Percentiles rank a stretch among this genome's conserved stretches.
phyloP scores from a whole-genome alignment of 2,113 vertebrate genomes.

The Chlorodrepanis virens region DNA sequence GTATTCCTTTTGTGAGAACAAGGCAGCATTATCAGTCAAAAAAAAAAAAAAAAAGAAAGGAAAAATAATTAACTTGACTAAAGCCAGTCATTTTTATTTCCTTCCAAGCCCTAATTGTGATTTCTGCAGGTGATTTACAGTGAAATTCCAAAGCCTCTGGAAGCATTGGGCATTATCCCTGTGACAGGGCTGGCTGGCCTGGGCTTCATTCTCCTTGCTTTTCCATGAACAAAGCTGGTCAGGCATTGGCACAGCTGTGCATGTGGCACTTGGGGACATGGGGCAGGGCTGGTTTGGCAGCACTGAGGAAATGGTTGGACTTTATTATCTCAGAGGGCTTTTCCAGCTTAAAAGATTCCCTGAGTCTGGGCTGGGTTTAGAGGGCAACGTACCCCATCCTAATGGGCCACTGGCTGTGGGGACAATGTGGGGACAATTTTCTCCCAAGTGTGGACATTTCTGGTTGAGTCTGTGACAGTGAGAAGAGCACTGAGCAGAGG shows the following conservation, averaged over 20 bases:
- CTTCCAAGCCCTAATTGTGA: neutral
- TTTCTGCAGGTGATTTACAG: neutral
- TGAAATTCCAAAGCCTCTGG: neutral
- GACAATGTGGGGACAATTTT: neutral
- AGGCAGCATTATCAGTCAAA: neutral
- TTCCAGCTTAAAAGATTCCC: neutral
- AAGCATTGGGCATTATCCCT: neutral
- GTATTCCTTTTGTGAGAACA: neutral
- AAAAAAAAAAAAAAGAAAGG: neutral
- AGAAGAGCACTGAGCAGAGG: neutral
- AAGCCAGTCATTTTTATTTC: neutral
- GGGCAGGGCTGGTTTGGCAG: neutral
- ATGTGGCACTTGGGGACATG: neutral
- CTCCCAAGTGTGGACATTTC: neutral
- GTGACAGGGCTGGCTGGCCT: neutral
- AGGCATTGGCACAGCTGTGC: neutral
- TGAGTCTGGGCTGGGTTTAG: neutral
- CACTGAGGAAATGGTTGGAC: neutral
- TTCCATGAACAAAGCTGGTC: neutral
- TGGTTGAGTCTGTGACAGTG: fast-evolving
- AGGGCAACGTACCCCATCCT: neutral
- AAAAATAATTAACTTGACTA: neutral
- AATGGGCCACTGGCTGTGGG: neutral
- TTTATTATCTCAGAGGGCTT: neutral
- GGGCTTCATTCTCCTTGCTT: neutral